A percentile compares a stretch with the other conserved stretches of the same genome.
Evolutionary conservation across 1,140 invertebrate species (phyloP).

Genomic region (Cotesia vestalis): DNA sequence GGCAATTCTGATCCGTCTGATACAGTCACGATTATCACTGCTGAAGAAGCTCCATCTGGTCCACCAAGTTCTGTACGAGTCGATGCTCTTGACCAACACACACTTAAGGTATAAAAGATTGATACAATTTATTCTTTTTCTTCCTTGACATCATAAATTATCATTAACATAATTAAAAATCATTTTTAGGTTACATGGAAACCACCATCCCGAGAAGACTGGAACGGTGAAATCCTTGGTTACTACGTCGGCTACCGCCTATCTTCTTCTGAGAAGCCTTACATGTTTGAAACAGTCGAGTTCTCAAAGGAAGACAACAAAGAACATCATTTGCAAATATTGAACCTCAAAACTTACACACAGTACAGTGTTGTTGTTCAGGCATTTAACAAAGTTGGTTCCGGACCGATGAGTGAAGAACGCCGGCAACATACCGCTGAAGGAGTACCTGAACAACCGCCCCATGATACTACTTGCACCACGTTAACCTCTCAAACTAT

Average conservation of each 20-base stretch:
- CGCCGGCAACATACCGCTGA: slow-evolving; percentile 90
- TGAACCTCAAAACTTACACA: slow-evolving; percentile 88
- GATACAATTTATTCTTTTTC: no score
- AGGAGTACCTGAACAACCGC: slow-evolving; percentile 92
- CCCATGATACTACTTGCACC: slow-evolving; percentile 89
- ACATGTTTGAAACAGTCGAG: slow-evolving; percentile 91
- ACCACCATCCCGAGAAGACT: slow-evolving; percentile 85
- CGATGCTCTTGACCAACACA: slow-evolving; percentile 91
- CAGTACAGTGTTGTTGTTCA: slow-evolving; percentile 95
- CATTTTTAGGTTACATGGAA: slow-evolving; percentile 79
- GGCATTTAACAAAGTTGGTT: slow-evolving; percentile 93
- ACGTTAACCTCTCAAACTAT: slow-evolving; percentile 93
- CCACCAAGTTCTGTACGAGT: slow-evolving; percentile 85
- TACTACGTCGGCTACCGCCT: slow-evolving; percentile 91
- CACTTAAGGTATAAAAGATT: slow-evolving; percentile 74
- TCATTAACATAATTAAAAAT: no score
- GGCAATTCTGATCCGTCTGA: slow-evolving; percentile 91
- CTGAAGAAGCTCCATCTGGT: slow-evolving; percentile 91
- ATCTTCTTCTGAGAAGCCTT: slow-evolving; percentile 88
- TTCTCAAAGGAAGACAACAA: slow-evolving; percentile 91
- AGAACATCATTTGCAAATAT: slow-evolving; percentile 85
- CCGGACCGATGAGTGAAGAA: slow-evolving; percentile 89
- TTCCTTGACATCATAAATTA: no score
- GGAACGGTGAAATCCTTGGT: slow-evolving; percentile 92
- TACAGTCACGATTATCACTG: slow-evolving; percentile 91